Base-by-base conservation (phyloP, 2,113 vertebrate genomes). In the Caloenas nicobarica region DNA sequence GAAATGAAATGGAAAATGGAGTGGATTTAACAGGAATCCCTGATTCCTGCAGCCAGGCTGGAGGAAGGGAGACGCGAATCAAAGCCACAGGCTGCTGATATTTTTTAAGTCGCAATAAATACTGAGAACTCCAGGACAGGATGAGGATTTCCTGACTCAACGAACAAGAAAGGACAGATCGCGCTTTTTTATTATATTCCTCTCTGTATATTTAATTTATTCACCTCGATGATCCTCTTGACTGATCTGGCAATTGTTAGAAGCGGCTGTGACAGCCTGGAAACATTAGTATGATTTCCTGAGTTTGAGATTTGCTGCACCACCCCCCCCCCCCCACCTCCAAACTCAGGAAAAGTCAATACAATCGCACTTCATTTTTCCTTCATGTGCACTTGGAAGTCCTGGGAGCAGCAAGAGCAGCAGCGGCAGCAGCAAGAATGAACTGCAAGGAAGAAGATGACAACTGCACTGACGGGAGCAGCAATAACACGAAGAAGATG, bases 401-500 rank as follows among this genome's bases (percentile, higher is more conserved):
- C 82, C 85, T 70, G 74, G 81, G 86, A 93, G 72, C 89, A 86
- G 91, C 96, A 36, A 73, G 72, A 82, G 86, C 74, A 62, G 92
- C 79, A 28, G 78, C 86, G 4, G 74, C 89, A 93, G 87, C 94
- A 57, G 79, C 93, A 36, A 95, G 96, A 31, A 98, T 98, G 98
- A 98, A 93, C 96, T 94, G 96, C 97, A 95, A 82, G 62, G 96
- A 97, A n/a, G 94, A 93, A 57, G 81, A 72, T 69, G 96, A 95
- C 95, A 77, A 96, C 91, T 73, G 95, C 95, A 74, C 96, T 24
- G 88, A 97, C 17, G 92, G 97, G 53, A 60, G 94, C 56, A 96
- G 83, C 64, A 68, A 3, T 24, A 96, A 72, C 12, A 71, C 95
- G 51, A 98, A 97, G 96, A 98, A 97, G 97, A 98, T 98, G 98